These are phyloP conservation scores for Operophtera brumata DNA, from an alignment of 2,888 invertebrate species.

Conservation along the genomic window DNA sequence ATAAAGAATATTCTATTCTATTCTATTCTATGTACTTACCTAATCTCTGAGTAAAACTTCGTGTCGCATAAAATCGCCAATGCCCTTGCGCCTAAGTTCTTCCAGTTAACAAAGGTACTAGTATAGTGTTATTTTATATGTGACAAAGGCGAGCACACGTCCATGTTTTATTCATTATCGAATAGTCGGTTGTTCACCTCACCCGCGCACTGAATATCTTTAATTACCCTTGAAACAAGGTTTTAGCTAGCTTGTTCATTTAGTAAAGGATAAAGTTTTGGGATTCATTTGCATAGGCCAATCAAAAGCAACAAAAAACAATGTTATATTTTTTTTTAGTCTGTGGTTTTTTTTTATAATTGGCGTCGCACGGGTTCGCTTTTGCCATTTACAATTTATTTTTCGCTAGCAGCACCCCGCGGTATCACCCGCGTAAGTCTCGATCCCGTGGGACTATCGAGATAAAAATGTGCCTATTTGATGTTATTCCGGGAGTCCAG, in stretches of 20 bases:
- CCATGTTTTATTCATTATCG: conserved; percentile 63
- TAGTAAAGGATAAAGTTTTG: conserved; percentile 21
- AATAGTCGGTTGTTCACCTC: conserved; percentile 50
- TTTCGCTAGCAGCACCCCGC: too few species aligned
- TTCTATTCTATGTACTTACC: too few species aligned
- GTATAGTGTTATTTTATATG: too few species aligned
- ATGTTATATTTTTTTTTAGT: too few species aligned
- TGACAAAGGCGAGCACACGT: conserved; percentile 48
- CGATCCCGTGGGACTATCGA: too few species aligned
- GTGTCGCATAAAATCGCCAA: neutral
- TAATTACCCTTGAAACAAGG: conserved; percentile 56
- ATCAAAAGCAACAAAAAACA: conserved; percentile 10
- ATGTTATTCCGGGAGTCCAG: too few species aligned
- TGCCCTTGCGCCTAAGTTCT: conserved; percentile 33
- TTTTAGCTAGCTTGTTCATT: conserved; percentile 40
- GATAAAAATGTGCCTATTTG: too few species aligned
- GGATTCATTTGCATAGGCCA: conserved; percentile 23
- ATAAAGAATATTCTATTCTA: too few species aligned
- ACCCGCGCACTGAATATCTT: conserved; percentile 51
- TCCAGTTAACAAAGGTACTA: conserved; percentile 41
- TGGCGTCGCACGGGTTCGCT: too few species aligned
- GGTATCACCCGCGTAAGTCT: too few species aligned
- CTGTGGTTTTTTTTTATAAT: too few species aligned
- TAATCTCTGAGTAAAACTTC: neutral
- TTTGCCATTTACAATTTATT: too few species aligned